Evolutionary conservation across 2,797 vertebrate genomes (phyloP), one percentile per base, ranked within the genome.

Genomic region (Merluccius polli): DNA sequence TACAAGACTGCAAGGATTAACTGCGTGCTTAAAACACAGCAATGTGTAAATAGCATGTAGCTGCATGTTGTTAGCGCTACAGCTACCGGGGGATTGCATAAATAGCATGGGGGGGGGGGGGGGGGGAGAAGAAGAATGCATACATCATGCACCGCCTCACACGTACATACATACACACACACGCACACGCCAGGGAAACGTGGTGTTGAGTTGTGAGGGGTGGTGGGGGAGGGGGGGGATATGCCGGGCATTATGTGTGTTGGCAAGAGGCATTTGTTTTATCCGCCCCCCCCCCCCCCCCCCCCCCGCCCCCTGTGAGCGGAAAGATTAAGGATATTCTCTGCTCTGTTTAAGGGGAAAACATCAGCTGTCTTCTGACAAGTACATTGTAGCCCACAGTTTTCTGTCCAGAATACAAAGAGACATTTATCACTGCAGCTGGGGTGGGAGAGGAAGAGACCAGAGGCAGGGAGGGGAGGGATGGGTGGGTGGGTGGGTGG

Each of bases 381-480:
- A 91, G 88, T 90, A 89, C 88, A 92, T 90, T 92, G 89, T 90
- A 90, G 88, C 87, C 89, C 10, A 82, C 78, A 88, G 86, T 91
- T 91, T 92, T 92, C 90, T 91, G 87, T 93, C 87, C 87, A 78
- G 89, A 92, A 94, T 92, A 92, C 90, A 94, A 93, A 92, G 90
- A 93, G 89, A 93, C 91, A 92, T 93, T 93, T 94, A 93, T 94
- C 92, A 93, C 89, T 91, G 93, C 92, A 93, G 92, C 93, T 93
- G 92, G 87, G 85, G 80, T 85, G 77, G 86, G 84, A 82, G 87
- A 86, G 86, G 84, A 82, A 82, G 83, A 74, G 73, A 13, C 63
- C 27, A 69, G n/a, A 73, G 32, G 77, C 78, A 24, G 70, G 10
- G 31, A 48, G 68, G 24, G 35, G 32, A 35, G 68, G 69, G 73